Base-by-base conservation (phyloP, 64 coral and sea anemone species). In the Porites australiensis region DNA sequence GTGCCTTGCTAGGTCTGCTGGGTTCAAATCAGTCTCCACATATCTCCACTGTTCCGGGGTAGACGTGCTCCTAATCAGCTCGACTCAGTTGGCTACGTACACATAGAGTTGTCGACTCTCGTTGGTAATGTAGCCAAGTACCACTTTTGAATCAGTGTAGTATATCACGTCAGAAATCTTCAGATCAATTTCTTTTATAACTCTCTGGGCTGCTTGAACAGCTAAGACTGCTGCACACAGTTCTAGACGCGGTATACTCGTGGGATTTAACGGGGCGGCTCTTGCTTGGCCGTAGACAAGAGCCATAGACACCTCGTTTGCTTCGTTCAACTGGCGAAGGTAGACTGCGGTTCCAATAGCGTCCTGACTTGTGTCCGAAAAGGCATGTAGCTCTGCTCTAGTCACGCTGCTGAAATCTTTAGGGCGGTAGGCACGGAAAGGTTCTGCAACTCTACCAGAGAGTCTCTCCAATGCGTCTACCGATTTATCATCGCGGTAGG, bases 61-160 rank as follows among this genome's bases (percentile, higher is more conserved):
- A 44, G 86, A 88, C 18, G 52, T 53, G 9, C 47, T 70, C 7
- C 70, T 44, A 46, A 88, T 88, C 47, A 27, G 64, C 71, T 88
- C 37, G 50, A 88, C 86, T 10, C 70, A 18, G 86, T 88, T 88
- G 46, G 86, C 86, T 15, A 88, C 86, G 13, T 88, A 88, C 4
- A 88, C 86, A 50, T 88, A 88, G 43, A 75, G 74, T 8, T 70
- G 66, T 49, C 70, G 9, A 27, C 64, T 57, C 47, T 88, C 68
- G 19, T 75, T 88, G 45, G 46, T 44, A 44, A 88, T 88, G 86
- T 88, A 88, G 19, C 68, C 86, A 48, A 88, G 86, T 22, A 73
- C 64, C 11, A 87, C 63, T 73, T 87, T 87, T 27, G 84, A 87
- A 43, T 87, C 84, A 45, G 52, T 88, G 50, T 88, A 88, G 86